Base-by-base conservation (phyloP, 2,797 vertebrate species). In the Aselliscus stoliczkanus region DNA sequence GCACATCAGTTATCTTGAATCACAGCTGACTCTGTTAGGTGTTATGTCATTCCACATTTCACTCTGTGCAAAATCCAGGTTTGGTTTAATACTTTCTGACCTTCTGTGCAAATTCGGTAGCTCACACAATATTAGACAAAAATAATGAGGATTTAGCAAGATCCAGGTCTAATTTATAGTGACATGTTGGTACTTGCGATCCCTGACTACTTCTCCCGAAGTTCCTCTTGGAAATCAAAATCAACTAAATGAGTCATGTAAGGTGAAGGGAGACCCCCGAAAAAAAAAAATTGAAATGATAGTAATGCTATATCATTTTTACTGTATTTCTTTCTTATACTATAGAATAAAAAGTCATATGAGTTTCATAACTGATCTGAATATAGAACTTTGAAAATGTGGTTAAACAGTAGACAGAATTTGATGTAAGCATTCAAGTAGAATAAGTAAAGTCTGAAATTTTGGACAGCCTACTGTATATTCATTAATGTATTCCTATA, bases 171-270 rank as follows among this genome's bases (percentile, higher is more conserved):
- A 97, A 97, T 96, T 96, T 73, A 31, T n/a, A 86, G 4, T 81
- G 67, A 97, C 94, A 29, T 90, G 2, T 39, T 94, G 29, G 50
- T 70, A 5, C 4, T 25, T 1, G 27, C 0, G 10, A 44, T 54
- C 13, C 12, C 84, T 60, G 37, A 77, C 2, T 73, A 4, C 5
- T 88, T 91, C n/a, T 94, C 60, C 76, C 75, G 18, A 97, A 94
- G 76, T 82, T 96, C 58, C 54, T 90, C 11, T 50, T 96, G 83
- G 47, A 97, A 98, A 94, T 93, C 37, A 95, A 86, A 97, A 96
- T 62, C 14, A 95, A 81, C 42, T 70, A 81, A 96, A 85, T 34
- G 14, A 94, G 44, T 75, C 13, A 56, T 1, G 1, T 56, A 82
- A 89, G 42, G 27, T 62, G 20, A 88, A 67, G 2, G 84, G 77